Base-by-base conservation (phyloP, 1,140 invertebrate genomes). In the Penaeus indicus region DNA sequence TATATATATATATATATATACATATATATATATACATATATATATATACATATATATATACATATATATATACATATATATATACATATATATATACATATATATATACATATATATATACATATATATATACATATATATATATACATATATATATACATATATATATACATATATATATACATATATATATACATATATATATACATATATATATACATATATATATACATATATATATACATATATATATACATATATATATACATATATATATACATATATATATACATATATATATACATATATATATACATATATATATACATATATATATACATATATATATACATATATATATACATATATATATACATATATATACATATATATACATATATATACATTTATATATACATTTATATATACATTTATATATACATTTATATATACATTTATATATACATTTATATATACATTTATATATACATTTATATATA, bases 391-490 rank as follows among this genome's bases (percentile, higher is more conserved):
- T 64, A 89, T 54, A 19, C 82, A 25, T 85, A 64, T 81, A 81
- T 81, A 80, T 67, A 84, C 25, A 42, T 69, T 22, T 54, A 67
- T 75, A 62, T 84, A 21, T 84, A 81, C 32, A 54, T 84, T 3
- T 79, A 79, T 79, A 79, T 79, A 79, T 79, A 79, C 38, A 79
- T 79, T 54, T 79, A 79, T 79, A 79, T 79, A 79, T 79, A 79
- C 38, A 79, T 79, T 54, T 79, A 79, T 79, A 79, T 79, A 79
- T 25, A 42, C 38, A 42, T 32, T 54, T 79, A 25, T 47, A 22
- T 7, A 22, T 79, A 47, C 4, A 38, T 32, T 8, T 18, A 22
- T 18, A 79, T n/a, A 75, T 75, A 75, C 19, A 75, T 75, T 19
- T 25, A 75, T 75, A 75, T n/a, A n/a, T 75, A 75, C 25, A 75